Evolutionary conservation across 2,797 vertebrate species (phyloP).

Genomic region (Podarcis siculus): DNA sequence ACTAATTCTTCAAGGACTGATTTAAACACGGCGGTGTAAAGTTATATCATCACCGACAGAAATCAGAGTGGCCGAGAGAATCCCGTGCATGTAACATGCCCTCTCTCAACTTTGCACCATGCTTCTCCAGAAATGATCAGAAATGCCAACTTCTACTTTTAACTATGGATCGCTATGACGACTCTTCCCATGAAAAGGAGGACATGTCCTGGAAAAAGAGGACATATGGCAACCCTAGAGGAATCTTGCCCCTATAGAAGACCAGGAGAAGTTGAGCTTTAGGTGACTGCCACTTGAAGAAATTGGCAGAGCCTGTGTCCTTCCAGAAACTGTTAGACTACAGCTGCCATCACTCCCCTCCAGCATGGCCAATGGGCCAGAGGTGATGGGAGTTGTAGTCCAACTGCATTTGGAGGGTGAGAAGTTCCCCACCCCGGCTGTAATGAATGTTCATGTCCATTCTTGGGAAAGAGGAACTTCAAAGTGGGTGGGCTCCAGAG

Average conservation of each 20-base stretch:
- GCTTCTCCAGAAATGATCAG: neutral
- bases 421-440: neutral
- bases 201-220: too few relatives aligned
- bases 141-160: too few relatives aligned
- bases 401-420: neutral
- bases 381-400: neutral
- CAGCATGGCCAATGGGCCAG: neutral
- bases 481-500: neutral
- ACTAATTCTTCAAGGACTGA: neutral
- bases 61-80: neutral
- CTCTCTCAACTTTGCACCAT: neutral
- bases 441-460: neutral
- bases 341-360: neutral
- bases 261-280: neutral
- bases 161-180: too few relatives aligned
- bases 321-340: too few relatives aligned
- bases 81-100: too few relatives aligned
- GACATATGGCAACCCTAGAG: too few relatives aligned
- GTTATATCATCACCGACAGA: conserved; percentile 1
- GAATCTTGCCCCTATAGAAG: neutral
- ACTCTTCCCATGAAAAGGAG: too few relatives aligned
- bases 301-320: too few relatives aligned
- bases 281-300: neutral
- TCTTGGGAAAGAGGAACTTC: neutral
- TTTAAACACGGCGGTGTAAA: neutral